Evolutionary conservation across 2,888 invertebrate species (phyloP).

Genomic region (Lasioglossum malachurum): DNA sequence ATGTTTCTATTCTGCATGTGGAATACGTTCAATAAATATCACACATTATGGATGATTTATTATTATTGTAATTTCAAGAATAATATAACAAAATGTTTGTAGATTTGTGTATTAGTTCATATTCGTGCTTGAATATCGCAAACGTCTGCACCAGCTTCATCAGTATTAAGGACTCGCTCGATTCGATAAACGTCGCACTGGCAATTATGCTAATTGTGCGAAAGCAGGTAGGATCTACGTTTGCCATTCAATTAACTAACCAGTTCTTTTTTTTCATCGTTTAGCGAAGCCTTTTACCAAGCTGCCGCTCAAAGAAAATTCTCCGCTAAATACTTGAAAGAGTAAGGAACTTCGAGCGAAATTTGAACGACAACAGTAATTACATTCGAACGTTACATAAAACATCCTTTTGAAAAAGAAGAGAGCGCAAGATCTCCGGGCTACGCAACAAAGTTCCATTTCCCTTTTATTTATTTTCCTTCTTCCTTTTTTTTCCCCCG

Average conservation of each 20-base stretch:
- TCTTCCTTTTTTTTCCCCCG: not conserved
- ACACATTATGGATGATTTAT: too few relatives aligned
- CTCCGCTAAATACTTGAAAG: conserved; percentile 42
- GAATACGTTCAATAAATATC: too few relatives aligned
- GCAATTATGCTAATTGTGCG: not conserved
- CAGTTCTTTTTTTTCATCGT: conserved; percentile 2
- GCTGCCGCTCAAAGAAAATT: conserved; percentile 21
- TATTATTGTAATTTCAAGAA: too few relatives aligned
- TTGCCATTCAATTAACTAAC: conserved; percentile 37
- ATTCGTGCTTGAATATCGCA: not conserved
- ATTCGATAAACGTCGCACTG: not conserved
- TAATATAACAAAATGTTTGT: not conserved
- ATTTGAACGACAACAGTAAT: conserved; percentile 41
- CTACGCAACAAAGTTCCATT: not conserved
- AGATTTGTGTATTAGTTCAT: not conserved
- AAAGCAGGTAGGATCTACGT: not conserved
- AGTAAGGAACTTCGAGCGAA: conserved; percentile 29
- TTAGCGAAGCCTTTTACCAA: conserved; percentile 4
- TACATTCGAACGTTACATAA: conserved; percentile 32
- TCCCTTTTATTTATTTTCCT: conserved; percentile 20
- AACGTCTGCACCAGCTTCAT: not conserved
- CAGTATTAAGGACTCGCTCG: too few relatives aligned
- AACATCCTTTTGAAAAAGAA: conserved; percentile 27
- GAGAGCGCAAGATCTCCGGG: not conserved
- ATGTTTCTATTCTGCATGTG: too few relatives aligned